Evolutionary conservation across 2,888 invertebrate genomes (phyloP).

Genomic region (Euclidia mi): DNA sequence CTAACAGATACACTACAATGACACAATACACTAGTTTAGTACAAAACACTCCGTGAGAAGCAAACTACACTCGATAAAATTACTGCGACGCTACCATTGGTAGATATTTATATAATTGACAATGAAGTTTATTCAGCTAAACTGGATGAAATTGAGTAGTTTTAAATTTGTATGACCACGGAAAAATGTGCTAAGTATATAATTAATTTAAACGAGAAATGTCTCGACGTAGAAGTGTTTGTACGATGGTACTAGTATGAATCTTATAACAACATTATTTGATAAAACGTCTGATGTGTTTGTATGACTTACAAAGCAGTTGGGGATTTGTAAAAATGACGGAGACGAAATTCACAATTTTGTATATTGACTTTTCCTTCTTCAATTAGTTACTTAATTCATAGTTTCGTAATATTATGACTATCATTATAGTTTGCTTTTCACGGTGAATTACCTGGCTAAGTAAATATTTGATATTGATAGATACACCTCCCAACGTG

Average conservation of each 20-base stretch:
- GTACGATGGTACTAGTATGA: too few relatives aligned
- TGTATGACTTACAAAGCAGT: too few relatives aligned
- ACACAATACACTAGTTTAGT: constrained; percentile 49
- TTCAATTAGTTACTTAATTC: too few relatives aligned
- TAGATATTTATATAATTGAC: constrained; percentile 20
- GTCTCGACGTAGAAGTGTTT: too few relatives aligned
- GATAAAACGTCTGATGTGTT: too few relatives aligned
- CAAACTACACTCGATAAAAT: constrained; percentile 44
- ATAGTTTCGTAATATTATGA: too few relatives aligned
- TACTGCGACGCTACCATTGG: constrained; percentile 22
- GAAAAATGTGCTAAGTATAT: background rate
- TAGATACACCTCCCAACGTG: background rate
- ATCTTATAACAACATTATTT: too few relatives aligned
- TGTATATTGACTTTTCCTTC: too few relatives aligned
- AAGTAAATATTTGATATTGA: constrained; percentile 40
- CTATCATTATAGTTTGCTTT: constrained; percentile 35
- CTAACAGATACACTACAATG: constrained; percentile 60
- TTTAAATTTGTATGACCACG: constrained; percentile 3
- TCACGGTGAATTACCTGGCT: constrained; percentile 33
- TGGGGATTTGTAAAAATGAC: too few relatives aligned
- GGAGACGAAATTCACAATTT: too few relatives aligned
- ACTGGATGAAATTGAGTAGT: constrained; percentile 8
- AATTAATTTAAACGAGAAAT: too few relatives aligned
- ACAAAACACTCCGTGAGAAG: constrained; percentile 46
- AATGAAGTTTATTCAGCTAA: constrained; percentile 13